These are phyloP conservation scores for Poecile montanus DNA, from an alignment of 2,797 vertebrate genomes.

Conservation along the genomic window DNA sequence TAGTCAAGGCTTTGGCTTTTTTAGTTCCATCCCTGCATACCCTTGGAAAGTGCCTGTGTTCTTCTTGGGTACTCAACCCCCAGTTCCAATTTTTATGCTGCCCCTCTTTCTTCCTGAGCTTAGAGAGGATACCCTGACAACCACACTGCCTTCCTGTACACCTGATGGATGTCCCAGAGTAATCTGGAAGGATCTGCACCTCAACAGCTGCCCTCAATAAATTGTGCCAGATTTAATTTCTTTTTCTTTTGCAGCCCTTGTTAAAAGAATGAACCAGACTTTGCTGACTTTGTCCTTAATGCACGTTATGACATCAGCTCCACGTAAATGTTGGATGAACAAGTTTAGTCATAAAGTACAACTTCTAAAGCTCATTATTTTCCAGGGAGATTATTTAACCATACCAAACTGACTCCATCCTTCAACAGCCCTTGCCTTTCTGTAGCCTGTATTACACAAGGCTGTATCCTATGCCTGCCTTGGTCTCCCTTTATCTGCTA, in stretches of 20 bases:
- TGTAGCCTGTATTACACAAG: neutral
- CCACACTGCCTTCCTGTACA: neutral
- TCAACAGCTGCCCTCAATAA: neutral
- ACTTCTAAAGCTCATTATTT: conserved; percentile 25
- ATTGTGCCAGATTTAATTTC: neutral
- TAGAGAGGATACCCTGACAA: neutral
- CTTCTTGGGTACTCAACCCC: neutral
- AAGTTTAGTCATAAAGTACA: conserved; percentile 17
- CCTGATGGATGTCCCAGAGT: neutral
- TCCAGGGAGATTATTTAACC: neutral
- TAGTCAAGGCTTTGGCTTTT: neutral
- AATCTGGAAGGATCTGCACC: neutral
- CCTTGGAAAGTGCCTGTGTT: neutral
- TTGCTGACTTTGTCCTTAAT: neutral
- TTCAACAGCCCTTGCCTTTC: neutral
- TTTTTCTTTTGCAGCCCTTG: neutral
- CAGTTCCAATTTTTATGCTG: neutral
- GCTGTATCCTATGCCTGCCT: neutral
- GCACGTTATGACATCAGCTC: neutral
- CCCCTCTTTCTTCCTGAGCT: neutral
- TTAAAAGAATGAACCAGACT: conserved; percentile 6
- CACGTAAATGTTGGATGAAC: neutral
- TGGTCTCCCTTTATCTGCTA: neutral
- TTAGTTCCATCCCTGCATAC: neutral
- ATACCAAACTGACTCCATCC: neutral